Base-by-base conservation (phyloP, 2,113 vertebrate species). In the Pangasianodon gigas region DNA sequence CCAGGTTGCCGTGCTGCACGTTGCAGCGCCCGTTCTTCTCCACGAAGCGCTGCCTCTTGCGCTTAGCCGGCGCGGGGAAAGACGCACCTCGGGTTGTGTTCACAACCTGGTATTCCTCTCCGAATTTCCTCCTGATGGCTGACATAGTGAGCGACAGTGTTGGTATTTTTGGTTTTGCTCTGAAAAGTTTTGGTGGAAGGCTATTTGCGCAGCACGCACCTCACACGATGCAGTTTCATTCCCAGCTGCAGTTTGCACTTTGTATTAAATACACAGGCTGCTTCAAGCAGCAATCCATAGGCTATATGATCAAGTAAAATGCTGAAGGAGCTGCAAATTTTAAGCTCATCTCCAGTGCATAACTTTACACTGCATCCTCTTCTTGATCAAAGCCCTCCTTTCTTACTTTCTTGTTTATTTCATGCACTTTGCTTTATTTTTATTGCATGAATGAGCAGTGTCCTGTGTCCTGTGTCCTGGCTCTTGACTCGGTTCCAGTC, bases 11-110 rank as follows among this genome's bases (percentile, higher is more conserved):
- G 83, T 98, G 97, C 71, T 98, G 97, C 41, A 97, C 97, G 16
- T 98, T 97, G 93, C 97, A 98, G 87, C 96, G 97, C 4, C 97
- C 97, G 89, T 98, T 98, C 94, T 98, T 98, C 92, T 97, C 97
- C 93, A 98, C 97, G 11, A 98, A 97, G 29, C 97, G 95, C 93
- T 97, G 97, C 84, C 97, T 92, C 93, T 97, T 97, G n/a, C 93
- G 94, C 92, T 95, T 97, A 14, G 89, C 94, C n/a, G 94, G 96
- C 3, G 96, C 95, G 10, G 95, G 94, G 85, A 95, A 96, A 77
- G 94, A 90, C 62, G 92, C 69, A 41, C 88, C 82, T 51, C 89
- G 89, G 79, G 93, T 93, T 26, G 95, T 96, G 92, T 95, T 97
- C 24, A 97, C 96, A 29, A 95, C 96, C 94, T 96, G 96, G 90